phyloP scores from a whole-genome alignment of 2,113 vertebrate species.

The Carlito syrichta region DNA sequence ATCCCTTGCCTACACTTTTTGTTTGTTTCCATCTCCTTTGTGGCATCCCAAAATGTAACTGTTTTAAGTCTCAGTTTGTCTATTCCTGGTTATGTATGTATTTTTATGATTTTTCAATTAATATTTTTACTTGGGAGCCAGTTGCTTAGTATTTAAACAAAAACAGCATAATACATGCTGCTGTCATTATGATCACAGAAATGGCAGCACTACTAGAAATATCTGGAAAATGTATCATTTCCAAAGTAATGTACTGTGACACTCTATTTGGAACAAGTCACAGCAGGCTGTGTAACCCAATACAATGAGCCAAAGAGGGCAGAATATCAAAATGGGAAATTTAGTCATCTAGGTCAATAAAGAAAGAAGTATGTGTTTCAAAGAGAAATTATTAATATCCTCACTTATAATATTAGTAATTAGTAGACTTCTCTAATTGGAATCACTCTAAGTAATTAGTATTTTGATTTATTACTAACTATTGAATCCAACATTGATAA shows the following conservation, averaged over 20 bases:
- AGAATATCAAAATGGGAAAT: neutral
- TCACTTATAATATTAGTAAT: neutral
- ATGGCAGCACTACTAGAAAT: neutral
- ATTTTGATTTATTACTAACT: slow-evolving; percentile 36
- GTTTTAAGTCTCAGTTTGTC: neutral
- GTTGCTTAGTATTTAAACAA: neutral
- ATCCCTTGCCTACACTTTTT: neutral
- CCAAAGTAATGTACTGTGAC: neutral
- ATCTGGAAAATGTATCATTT: neutral
- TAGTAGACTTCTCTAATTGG: neutral
- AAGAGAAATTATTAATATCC: slow-evolving; percentile 12
- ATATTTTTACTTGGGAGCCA: neutral
- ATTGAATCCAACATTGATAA: neutral
- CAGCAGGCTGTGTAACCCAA: neutral
- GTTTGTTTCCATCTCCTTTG: neutral
- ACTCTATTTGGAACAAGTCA: neutral
- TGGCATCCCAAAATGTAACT: neutral
- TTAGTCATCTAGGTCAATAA: slow-evolving; percentile 8
- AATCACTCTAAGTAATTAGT: slow-evolving; percentile 7
- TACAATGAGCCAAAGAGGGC: neutral
- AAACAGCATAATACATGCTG: neutral
- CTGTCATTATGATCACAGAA: slow-evolving; percentile 21
- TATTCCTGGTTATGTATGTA: neutral
- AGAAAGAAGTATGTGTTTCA: neutral
- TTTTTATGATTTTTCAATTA: neutral